These are phyloP conservation scores for Astreopora myriophthalma DNA, from an alignment of 64 coral and sea anemone species.

Conservation along the genomic window DNA sequence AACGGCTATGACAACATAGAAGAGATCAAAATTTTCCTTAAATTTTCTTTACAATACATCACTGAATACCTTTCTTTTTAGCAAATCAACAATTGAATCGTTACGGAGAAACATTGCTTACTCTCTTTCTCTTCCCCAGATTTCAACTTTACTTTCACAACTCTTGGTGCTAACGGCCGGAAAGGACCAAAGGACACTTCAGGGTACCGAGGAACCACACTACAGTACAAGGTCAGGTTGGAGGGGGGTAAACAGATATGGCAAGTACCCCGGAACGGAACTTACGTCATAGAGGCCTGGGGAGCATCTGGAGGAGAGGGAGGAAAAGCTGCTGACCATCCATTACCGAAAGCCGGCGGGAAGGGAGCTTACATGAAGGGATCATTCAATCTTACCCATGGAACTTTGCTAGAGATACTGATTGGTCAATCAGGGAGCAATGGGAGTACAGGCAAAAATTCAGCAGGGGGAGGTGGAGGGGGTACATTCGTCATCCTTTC, in stretches of 20 bases:
- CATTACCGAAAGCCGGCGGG: background rate
- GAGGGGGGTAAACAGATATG: slow-evolving; percentile 66
- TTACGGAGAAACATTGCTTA: too few species aligned
- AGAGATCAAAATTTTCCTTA: too few species aligned
- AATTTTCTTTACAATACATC: too few species aligned
- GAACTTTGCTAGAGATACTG: slow-evolving; percentile 54
- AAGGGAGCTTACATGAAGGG: slow-evolving; percentile 69
- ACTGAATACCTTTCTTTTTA: too few species aligned
- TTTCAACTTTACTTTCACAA: slow-evolving; percentile 70
- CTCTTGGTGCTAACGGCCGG: slow-evolving; percentile 13
- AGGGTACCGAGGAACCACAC: slow-evolving; percentile 61
- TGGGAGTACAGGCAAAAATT: background rate
- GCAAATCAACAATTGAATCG: too few species aligned
- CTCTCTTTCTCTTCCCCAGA: background rate
- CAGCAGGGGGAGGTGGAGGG: slow-evolving; percentile 76
- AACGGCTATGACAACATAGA: too few species aligned
- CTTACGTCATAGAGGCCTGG: slow-evolving; percentile 67
- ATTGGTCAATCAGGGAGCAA: slow-evolving; percentile 44
- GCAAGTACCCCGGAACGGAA: slow-evolving; percentile 57
- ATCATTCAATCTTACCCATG: slow-evolving; percentile 32
- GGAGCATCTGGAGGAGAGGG: slow-evolving; percentile 70
- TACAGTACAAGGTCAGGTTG: slow-evolving; percentile 45
- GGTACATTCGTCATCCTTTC: slow-evolving; percentile 62
- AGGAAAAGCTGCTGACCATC: background rate
- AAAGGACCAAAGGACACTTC: slow-evolving; percentile 31